Conservation (phyloP, 2,113 vertebrate genomes). For the Nothobranchius kuhntae region DNA sequence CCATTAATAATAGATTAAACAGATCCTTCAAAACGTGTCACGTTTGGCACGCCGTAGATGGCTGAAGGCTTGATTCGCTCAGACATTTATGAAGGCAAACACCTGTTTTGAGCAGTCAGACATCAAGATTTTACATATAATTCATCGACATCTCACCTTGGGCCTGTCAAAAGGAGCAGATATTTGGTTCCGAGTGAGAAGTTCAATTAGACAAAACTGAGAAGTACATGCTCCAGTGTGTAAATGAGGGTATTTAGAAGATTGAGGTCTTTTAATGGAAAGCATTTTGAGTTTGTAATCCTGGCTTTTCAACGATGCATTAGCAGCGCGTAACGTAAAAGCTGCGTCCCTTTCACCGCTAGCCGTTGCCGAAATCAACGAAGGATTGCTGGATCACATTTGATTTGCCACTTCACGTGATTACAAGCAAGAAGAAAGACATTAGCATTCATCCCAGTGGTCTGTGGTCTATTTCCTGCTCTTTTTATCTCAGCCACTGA, state of each 20-base stretch:
- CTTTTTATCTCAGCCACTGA: too few relatives aligned
- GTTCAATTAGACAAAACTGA: not conserved
- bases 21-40: conserved; percentile 23
- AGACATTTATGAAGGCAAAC: conserved; percentile 40
- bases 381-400: too few relatives aligned
- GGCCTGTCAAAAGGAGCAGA: conserved; percentile 19
- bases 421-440: too few relatives aligned
- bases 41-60: conserved; percentile 26
- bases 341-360: too few relatives aligned
- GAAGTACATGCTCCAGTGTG: conserved; percentile 23
- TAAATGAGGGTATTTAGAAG: conserved; percentile 27
- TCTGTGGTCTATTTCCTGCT: too few relatives aligned
- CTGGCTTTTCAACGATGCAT: too few relatives aligned
- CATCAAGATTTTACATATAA: conserved; percentile 29
- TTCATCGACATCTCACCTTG: conserved; percentile 46
- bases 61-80: conserved; percentile 30
- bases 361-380: too few relatives aligned
- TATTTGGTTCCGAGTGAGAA: conserved; percentile 4
- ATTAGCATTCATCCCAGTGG: too few relatives aligned
- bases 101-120: conserved; percentile 35
- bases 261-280: conserved; percentile 2
- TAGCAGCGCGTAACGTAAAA: too few relatives aligned
- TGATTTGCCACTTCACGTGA: too few relatives aligned
- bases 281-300: not conserved
- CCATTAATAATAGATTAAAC: conserved; percentile 38